Evolutionary conservation across 2,888 invertebrate species (phyloP).

Genomic region (Drosophila meridionalis): DNA sequence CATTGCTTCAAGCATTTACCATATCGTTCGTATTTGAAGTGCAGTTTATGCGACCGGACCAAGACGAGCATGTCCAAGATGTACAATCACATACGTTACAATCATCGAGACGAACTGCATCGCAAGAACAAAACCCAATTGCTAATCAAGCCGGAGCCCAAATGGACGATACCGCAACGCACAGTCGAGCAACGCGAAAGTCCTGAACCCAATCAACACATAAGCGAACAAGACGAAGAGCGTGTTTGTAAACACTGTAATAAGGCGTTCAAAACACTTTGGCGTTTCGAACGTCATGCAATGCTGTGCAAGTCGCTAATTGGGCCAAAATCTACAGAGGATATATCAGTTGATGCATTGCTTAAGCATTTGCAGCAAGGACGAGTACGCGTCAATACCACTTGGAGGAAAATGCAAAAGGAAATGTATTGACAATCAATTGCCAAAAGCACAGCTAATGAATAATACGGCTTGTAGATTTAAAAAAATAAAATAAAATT

Average conservation of each 20-base stretch:
- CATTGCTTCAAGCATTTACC: conserved; percentile 81
- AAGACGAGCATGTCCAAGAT: conserved; percentile 82
- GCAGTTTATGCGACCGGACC: conserved; percentile 73
- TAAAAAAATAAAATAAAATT: neutral
- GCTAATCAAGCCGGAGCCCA: conserved; percentile 64
- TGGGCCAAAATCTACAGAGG: neutral
- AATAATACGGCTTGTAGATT: neutral
- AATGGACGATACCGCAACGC: conserved; percentile 25
- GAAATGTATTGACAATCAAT: neutral
- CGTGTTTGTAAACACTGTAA: conserved; percentile 61
- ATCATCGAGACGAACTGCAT: conserved; percentile 66
- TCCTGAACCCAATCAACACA: neutral
- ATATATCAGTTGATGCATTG: conserved; percentile 33
- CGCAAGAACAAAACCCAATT: conserved; percentile 56
- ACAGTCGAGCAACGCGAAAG: neutral
- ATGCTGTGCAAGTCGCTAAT: conserved; percentile 27
- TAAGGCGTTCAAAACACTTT: conserved; percentile 59
- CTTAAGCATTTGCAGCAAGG: conserved; percentile 55
- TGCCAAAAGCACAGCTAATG: neutral
- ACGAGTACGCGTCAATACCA: conserved; percentile 46
- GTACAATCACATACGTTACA: conserved; percentile 74
- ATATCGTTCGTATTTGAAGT: conserved; percentile 80
- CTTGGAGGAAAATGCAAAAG: conserved; percentile 49
- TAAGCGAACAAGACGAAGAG: conserved; percentile 28
- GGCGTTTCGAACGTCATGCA: conserved; percentile 57